Conservation (phyloP, 2,113 vertebrate genomes). For the Boulengeromyrus knoepffleri region DNA sequence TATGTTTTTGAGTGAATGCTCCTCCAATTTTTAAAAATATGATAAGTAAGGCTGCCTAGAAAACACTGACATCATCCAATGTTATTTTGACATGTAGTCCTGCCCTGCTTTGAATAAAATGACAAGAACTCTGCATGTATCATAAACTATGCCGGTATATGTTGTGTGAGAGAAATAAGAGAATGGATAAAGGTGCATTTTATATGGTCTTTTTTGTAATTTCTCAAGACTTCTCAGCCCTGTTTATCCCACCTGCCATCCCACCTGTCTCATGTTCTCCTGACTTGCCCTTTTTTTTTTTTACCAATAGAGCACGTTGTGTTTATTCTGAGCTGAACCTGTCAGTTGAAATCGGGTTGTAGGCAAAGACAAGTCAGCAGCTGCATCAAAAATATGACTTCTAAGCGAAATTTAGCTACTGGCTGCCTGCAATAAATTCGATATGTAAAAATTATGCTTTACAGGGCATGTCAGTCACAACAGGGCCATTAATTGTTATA, state of each 20-base stretch:
- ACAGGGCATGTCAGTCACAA: not conserved
- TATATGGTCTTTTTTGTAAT: not conserved
- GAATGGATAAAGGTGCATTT: not conserved
- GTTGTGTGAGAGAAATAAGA: not conserved
- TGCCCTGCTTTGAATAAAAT: not conserved
- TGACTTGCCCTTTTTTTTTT: not conserved
- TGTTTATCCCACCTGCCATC: not conserved
- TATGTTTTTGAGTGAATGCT: not conserved
- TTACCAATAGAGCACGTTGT: no score
- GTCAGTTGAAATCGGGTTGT: not conserved
- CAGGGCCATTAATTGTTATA: not conserved
- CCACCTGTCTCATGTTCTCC: not conserved
- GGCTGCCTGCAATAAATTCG: not conserved
- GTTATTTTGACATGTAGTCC: not conserved
- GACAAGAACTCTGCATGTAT: not conserved
- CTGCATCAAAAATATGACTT: not conserved
- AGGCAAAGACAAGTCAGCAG: not conserved
- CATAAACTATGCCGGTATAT: not conserved
- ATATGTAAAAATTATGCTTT: not conserved
- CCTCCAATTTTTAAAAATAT: not conserved
- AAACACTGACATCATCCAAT: not conserved
- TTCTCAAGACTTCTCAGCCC: not conserved
- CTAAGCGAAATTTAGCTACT: not conserved
- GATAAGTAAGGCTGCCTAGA: not conserved
- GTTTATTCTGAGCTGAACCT: not conserved